Base-by-base conservation (phyloP, 1,140 invertebrate genomes). In the Drosophila eugracilis region DNA sequence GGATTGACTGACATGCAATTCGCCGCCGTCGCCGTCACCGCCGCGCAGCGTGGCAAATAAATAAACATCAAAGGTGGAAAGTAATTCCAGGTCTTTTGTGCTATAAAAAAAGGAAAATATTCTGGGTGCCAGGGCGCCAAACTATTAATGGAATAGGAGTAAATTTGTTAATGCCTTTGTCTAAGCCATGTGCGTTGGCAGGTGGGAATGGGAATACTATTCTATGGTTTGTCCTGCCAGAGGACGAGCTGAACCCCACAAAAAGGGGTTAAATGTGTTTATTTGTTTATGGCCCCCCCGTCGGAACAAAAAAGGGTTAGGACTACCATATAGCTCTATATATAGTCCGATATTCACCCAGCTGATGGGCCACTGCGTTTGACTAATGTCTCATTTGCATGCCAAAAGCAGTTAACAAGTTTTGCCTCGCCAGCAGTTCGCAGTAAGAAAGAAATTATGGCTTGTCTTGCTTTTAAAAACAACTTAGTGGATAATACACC, bases 351-450 rank as follows among this genome's bases (percentile, higher is more conserved):
- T 55, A 63, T 71, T 10, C 36, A 54, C 44, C 49, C 32, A 44
- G 72, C 53, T 57, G 77, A 72, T 80, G 83, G 60, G 77, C 77
- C 83, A 81, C 73, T 88, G 81, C 83, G 75, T 81, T 88, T 83
- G 83, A 88, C 83, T 89, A 88, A 88, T 88, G 78, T 89, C 83
- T 88, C 83, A 88, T 88, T 88, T 88, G 83, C 83, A 88, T 88
- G 83, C 83, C 83, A 89, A 88, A 84, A 88, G 84, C 84, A 89
- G 83, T 88, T 88, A 88, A 88, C 84, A 88, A 88, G 70, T 88
- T 72, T 89, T 57, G 71, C 52, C 60, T 58, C 41, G 48, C 50
- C 67, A 21, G 9, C 45, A 67, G 37, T 67, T 69, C 37, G 69
- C 69, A 62, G 76, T 50, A 62, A 65, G 60, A 74, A 66, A 85